These are phyloP conservation scores for honey bee (Apis mellifera) DNA, from an alignment of 1,140 invertebrate genomes.

Conservation along the genomic window Amel_HAv3.1 CM009931.2:4432501-4433000, in stretches of 20 bases:
- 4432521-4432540: too few relatives aligned
- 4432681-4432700: background rate
- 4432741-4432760: conserved; percentile 34
- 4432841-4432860: conserved; percentile 3
- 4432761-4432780: conserved; percentile 29
- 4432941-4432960: background rate
- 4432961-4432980: background rate
- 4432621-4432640: too few relatives aligned
- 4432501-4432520: too few relatives aligned
- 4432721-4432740: conserved; percentile 5
- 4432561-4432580: too few relatives aligned
- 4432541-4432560: too few relatives aligned
- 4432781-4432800: background rate
- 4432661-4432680: background rate
- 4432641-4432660: background rate
- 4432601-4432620: background rate
- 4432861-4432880: conserved; percentile 17
- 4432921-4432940: conserved; percentile 10
- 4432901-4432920: background rate
- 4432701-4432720: conserved; percentile 6
- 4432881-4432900: conserved; percentile 3
- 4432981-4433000: background rate
- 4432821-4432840: conserved; percentile 65
- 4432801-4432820: conserved; percentile 66
- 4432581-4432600: too few relatives aligned